Conservation (phyloP, 2,113 vertebrate genomes). For the Brevimyrus niger region DNA sequence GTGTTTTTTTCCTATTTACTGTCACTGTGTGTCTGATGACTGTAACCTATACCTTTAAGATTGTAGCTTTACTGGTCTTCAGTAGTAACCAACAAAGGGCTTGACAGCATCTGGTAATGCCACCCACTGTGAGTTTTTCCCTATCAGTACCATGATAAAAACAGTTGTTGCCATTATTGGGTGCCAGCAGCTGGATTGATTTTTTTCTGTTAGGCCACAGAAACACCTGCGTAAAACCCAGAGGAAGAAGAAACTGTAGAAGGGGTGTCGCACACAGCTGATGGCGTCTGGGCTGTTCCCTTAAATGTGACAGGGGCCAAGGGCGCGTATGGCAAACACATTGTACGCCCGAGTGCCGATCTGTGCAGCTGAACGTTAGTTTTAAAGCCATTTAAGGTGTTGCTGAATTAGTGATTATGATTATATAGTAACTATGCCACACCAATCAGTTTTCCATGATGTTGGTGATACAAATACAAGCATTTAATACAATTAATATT, state of each 20-base stretch:
- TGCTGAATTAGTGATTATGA: neutral
- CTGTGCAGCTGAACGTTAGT: neutral
- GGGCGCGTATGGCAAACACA: neutral
- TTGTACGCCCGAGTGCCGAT: neutral
- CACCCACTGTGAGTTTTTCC: neutral
- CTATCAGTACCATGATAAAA: neutral
- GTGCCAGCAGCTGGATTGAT: neutral
- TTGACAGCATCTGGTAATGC: neutral
- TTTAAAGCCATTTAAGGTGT: neutral
- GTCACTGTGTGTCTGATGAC: neutral
- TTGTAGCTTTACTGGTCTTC: neutral
- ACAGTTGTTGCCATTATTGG: neutral
- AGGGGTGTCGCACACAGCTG: neutral
- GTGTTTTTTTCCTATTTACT: neutral
- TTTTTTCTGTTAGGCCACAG: slow-evolving; percentile 2
- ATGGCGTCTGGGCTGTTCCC: neutral
- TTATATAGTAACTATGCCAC: neutral
- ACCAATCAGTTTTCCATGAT: neutral
- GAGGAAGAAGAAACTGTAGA: neutral
- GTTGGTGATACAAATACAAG: neutral
- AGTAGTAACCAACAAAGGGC: neutral
- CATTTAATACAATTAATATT: neutral
- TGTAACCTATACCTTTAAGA: neutral
- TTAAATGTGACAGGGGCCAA: neutral
- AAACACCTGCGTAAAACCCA: neutral